A percentile compares a stretch with the other conserved stretches of the same genome.
These are phyloP conservation scores for Plagodis pulveraria DNA, from an alignment of 2,888 invertebrate species.

Conservation along the genomic window DNA sequence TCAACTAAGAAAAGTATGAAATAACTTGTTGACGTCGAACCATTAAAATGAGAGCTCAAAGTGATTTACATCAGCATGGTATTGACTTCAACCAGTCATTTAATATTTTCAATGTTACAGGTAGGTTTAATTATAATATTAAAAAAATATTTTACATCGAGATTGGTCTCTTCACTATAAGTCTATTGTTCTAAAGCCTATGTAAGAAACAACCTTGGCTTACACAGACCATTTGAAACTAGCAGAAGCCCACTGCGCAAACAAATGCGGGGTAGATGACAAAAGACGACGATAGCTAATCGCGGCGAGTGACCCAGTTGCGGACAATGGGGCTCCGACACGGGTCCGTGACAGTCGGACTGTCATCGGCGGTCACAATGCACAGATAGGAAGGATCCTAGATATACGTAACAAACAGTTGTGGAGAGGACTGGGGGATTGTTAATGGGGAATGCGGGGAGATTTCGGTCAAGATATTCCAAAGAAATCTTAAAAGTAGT, in stretches of 20 bases:
- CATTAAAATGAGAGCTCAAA: no score
- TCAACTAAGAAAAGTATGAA: no score
- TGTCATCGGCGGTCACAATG: constrained; percentile 30
- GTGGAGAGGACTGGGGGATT: neutral
- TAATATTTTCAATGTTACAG: no score
- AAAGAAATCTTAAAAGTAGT: no score
- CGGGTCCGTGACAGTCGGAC: constrained; percentile 20
- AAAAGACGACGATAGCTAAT: constrained; percentile 27
- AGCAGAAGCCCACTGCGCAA: constrained; percentile 11
- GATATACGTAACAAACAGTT: constrained; percentile 9
- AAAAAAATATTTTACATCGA: no score
- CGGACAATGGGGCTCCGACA: constrained; percentile 20
- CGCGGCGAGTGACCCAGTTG: constrained; percentile 21
- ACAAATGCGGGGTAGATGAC: constrained; percentile 20
- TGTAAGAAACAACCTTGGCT: constrained; percentile 22
- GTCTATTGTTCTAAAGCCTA: no score
- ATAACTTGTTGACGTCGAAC: no score
- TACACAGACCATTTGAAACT: constrained; percentile 17
- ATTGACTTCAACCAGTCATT: no score
- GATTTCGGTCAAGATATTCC: neutral
- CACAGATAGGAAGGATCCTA: constrained; percentile 11
- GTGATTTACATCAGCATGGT: no score
- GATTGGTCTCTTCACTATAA: no score
- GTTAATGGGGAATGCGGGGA: neutral
- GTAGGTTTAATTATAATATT: no score